phyloP scores from a whole-genome alignment of 1,140 invertebrate species.

The Forficula auricularia region DNA sequence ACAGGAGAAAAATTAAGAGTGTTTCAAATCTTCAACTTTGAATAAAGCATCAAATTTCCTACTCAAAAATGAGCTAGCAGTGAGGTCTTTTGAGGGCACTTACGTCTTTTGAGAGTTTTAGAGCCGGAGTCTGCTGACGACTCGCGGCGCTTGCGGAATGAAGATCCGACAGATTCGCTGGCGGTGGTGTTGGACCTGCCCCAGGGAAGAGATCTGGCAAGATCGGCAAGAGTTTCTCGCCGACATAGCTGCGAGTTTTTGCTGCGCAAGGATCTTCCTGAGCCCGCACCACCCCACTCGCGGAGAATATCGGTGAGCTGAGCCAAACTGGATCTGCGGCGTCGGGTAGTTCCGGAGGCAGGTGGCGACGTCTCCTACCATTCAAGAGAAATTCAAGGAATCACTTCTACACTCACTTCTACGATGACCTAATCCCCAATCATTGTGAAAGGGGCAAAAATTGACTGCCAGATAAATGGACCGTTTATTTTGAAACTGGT shows the following conservation, averaged over 20 bases:
- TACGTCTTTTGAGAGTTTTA: conserved; percentile 21
- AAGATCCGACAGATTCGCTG: conserved; percentile 15
- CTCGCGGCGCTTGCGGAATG: conserved; percentile 46
- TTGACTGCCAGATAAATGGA: too few species aligned
- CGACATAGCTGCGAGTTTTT: conserved; percentile 43
- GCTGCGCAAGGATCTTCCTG: conserved; percentile 13
- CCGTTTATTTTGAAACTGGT: too few species aligned
- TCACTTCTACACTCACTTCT: neutral
- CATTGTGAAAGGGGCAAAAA: too few species aligned
- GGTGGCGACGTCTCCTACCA: conserved; percentile 41
- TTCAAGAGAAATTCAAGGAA: too few species aligned
- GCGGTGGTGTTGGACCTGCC: conserved; percentile 30
- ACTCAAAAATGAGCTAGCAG: too few species aligned
- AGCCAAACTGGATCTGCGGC: conserved; percentile 63
- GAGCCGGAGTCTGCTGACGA: conserved; percentile 69
- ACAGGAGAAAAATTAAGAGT: too few species aligned
- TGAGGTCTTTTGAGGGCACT: conserved; percentile 28
- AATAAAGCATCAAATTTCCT: too few species aligned
- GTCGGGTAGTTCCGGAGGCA: conserved; percentile 34
- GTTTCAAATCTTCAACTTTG: too few species aligned
- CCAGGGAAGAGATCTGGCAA: conserved; percentile 55
- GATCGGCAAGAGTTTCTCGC: conserved; percentile 66
- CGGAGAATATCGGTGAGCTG: conserved; percentile 71
- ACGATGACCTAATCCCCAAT: too few species aligned
- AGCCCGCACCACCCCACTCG: conserved; percentile 53